Evolutionary conservation across 1,140 invertebrate species (phyloP), one percentile per base, ranked within the genome.

Genomic region (Pachypsylla venusta): DNA sequence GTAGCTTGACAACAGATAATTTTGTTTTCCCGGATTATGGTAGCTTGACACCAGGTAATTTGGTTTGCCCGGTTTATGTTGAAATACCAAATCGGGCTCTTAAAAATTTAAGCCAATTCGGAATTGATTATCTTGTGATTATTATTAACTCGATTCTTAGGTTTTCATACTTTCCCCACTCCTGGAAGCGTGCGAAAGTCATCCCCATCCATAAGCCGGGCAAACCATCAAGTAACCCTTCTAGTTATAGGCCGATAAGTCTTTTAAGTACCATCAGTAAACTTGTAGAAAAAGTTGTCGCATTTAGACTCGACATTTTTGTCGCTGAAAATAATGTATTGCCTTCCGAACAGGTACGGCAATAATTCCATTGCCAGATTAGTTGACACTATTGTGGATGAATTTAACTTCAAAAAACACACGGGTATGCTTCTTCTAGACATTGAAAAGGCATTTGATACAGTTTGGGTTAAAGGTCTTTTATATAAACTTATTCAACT

Each of bases 101-200:
- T n/a, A n/a, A n/a, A n/a, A n/a, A n/a, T n/a, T n/a, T n/a, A n/a
- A n/a, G n/a, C n/a, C n/a, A n/a, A n/a, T n/a, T n/a, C n/a, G n/a
- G n/a, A n/a, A n/a, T n/a, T n/a, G n/a, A n/a, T n/a, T n/a, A n/a
- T n/a, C n/a, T n/a, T n/a, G n/a, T n/a, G n/a, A n/a, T n/a, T n/a
- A n/a, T n/a, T n/a, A n/a, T n/a, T n/a, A n/a, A n/a, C n/a, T n/a
- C n/a, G n/a, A n/a, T n/a, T n/a, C n/a, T n/a, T n/a, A n/a, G n/a
- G n/a, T n/a, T n/a, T n/a, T n/a, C n/a, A n/a, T 57, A 62, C 24
- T 25, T 60, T 5, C 59, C 71, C 42, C 25, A 42, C 4, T 60
- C 65, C 13, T 72, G 68, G 67, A 67, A 71, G 61, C 53, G 62
- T 16, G 66, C 70, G 1, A 25, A 62, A 3, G n/a, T 48, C 4